Conservation (phyloP, 2,888 invertebrate genomes). For the Macrophya alboannulata region DNA sequence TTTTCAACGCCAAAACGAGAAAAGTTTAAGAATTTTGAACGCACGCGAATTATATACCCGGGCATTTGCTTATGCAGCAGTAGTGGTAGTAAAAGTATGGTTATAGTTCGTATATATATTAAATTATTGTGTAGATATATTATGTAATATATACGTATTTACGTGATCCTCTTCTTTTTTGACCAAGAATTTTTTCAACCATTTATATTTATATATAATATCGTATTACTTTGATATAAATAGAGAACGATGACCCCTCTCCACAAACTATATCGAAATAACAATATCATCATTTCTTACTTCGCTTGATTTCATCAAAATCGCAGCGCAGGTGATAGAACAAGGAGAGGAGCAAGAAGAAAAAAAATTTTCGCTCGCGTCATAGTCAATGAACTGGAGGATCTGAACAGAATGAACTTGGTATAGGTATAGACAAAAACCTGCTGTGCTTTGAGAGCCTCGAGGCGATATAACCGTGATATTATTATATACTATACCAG, state of each 20-base stretch:
- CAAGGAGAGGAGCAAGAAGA: too few species aligned
- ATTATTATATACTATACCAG: neutral
- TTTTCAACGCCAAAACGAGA: neutral
- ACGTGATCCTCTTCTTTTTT: neutral
- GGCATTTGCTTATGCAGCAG: neutral
- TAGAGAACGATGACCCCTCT: neutral
- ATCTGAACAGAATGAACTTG: conserved; percentile 3
- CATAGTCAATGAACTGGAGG: conserved; percentile 15
- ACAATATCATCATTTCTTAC: conserved; percentile 20
- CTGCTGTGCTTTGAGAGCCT: neutral
- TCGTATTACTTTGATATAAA: neutral
- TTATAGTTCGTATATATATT: neutral
- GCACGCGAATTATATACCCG: conserved; percentile 22
- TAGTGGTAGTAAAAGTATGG: too few species aligned
- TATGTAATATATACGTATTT: neutral
- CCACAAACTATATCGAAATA: neutral
- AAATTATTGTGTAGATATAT: neutral
- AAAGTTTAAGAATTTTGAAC: conserved; percentile 23
- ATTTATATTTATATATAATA: too few species aligned
- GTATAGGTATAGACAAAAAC: neutral
- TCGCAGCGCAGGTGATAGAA: conserved; percentile 10
- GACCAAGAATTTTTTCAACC: too few species aligned
- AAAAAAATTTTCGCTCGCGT: conserved; percentile 16
- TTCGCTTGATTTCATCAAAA: conserved; percentile 13
- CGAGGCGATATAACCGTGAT: conserved; percentile 22